Percentiles rank a stretch among this genome's conserved stretches.
Evolutionary conservation across 1,140 invertebrate genomes (phyloP).

Genomic region (Pseudomyrmex pallidus): DNA sequence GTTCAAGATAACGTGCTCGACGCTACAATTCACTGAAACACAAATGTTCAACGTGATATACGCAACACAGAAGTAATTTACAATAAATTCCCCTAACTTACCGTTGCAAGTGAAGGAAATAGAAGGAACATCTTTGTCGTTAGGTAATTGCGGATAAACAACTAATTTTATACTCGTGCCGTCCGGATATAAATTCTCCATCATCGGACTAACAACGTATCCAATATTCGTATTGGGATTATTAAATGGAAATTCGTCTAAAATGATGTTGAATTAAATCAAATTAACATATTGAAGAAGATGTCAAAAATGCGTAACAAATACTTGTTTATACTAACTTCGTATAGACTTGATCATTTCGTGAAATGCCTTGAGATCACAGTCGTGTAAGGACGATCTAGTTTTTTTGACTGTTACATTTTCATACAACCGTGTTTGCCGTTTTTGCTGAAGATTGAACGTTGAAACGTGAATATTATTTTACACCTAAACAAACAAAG

Average conservation of each 20-base stretch:
- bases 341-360: slow-evolving; percentile 91
- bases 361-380: slow-evolving; percentile 92
- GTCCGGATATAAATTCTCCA: slow-evolving; percentile 90
- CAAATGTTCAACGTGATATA: slow-evolving; percentile 48
- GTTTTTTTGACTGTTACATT: slow-evolving; percentile 88
- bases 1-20: slow-evolving; percentile 95
- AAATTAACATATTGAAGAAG: background rate
- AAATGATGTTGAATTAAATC: slow-evolving; percentile 70
- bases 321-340: slow-evolving; percentile 85
- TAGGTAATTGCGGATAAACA: slow-evolving; percentile 89
- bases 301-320: background rate
- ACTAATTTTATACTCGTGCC: slow-evolving; percentile 94
- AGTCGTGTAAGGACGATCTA: slow-evolving; percentile 88
- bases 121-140: slow-evolving; percentile 82
- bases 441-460: slow-evolving; percentile 81
- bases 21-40: slow-evolving; percentile 91
- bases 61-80: slow-evolving; percentile 16
- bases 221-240: slow-evolving; percentile 91
- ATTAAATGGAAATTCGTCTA: slow-evolving; percentile 89
- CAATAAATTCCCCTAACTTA: slow-evolving; percentile 82
- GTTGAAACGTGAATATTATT: slow-evolving; percentile 14
- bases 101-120: slow-evolving; percentile 95
- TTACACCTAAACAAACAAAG: background rate
- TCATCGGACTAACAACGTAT: slow-evolving; percentile 92
- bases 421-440: slow-evolving; percentile 88